phyloP scores from a whole-genome alignment of 2,888 invertebrate genomes.

The Cephus nigrinus region DNA sequence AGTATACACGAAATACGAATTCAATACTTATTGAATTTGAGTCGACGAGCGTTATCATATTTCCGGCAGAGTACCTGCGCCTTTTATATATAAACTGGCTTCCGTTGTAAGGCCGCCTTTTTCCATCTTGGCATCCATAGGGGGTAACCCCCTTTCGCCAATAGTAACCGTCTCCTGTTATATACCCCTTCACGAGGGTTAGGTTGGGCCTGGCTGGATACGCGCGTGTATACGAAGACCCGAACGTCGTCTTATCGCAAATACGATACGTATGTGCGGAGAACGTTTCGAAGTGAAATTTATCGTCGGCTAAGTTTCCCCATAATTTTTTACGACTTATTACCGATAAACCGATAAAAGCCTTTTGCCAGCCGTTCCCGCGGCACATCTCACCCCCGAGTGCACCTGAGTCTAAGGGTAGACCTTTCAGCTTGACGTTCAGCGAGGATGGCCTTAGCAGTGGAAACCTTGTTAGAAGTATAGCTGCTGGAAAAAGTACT shows the following conservation, averaged over 20 bases:
- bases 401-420: not conserved
- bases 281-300: not conserved
- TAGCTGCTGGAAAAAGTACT: not conserved
- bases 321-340: slow-evolving; percentile 20
- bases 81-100: slow-evolving; percentile 30
- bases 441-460: not conserved
- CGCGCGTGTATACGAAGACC: not conserved
- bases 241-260: not conserved
- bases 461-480: not conserved
- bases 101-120: not conserved
- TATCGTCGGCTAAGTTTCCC: not conserved
- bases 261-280: not conserved
- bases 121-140: not conserved
- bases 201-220: not conserved
- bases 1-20: slow-evolving; percentile 38
- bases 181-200: not conserved
- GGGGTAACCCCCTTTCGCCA: not conserved
- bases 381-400: not conserved
- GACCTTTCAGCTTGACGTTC: not conserved
- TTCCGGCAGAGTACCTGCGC: slow-evolving; percentile 33
- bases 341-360: slow-evolving; percentile 8
- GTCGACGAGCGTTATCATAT: slow-evolving; percentile 35
- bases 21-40: slow-evolving; percentile 41
- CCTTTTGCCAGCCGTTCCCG: not conserved
- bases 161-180: not conserved